These are phyloP conservation scores for Nasonia vitripennis DNA, from an alignment of 1,140 invertebrate species.

Conservation along the genomic window DNA sequence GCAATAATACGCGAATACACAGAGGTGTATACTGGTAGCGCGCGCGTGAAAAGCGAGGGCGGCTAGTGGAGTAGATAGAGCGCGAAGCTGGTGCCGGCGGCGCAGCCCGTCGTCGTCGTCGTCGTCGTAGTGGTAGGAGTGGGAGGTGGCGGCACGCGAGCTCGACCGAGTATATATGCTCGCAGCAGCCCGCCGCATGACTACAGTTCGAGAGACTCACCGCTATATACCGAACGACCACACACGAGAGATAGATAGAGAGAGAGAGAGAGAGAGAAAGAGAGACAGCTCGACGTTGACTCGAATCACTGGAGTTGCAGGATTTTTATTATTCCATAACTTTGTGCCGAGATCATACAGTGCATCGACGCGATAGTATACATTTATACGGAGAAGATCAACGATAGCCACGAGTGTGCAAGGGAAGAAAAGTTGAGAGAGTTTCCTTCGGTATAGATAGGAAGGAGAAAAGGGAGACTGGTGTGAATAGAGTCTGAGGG, in stretches of 20 bases:
- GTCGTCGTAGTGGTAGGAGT: neutral
- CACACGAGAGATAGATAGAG: neutral
- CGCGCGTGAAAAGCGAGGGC: constrained; percentile 45
- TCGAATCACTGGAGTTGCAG: neutral
- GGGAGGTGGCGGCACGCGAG: constrained; percentile 49
- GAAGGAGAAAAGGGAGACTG: too few relatives aligned
- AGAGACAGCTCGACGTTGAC: neutral
- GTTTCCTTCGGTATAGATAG: too few relatives aligned
- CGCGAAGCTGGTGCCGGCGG: too few relatives aligned
- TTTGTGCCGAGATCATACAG: neutral
- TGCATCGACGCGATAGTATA: neutral
- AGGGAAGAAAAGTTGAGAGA: constrained; percentile 43
- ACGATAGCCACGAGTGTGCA: neutral
- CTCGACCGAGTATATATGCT: constrained; percentile 70
- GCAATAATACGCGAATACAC: neutral
- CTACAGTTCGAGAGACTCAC: constrained; percentile 69
- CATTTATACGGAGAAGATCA: too few relatives aligned
- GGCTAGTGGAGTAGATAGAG: constrained; percentile 32
- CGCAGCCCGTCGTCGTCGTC: too few relatives aligned
- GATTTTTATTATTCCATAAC: too few relatives aligned
- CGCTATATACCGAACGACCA: constrained; percentile 56
- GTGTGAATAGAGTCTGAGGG: too few relatives aligned
- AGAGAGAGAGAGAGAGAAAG: too few relatives aligned
- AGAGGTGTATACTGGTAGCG: constrained; percentile 38
- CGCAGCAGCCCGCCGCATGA: constrained; percentile 64